Conservation (phyloP, 2,888 invertebrate species). For the Luperina testacea region DNA sequence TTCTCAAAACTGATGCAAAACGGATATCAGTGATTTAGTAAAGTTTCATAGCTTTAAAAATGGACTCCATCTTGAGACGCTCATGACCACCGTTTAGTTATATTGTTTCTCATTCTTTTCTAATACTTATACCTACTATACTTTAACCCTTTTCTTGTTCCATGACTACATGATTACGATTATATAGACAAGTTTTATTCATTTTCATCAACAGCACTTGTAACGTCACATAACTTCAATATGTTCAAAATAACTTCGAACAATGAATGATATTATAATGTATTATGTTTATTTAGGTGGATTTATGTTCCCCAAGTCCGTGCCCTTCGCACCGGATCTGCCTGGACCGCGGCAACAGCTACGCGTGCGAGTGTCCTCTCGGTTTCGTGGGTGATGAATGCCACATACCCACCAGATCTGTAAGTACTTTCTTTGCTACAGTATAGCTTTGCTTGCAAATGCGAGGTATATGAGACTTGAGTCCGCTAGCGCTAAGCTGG, state of each 20-base stretch:
- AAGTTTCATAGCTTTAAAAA: neutral
- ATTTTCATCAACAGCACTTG: constrained; percentile 1
- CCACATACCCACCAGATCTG: constrained; percentile 91
- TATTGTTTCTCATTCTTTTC: neutral
- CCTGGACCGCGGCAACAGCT: constrained; percentile 93
- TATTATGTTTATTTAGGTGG: constrained; percentile 89
- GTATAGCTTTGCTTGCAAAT: neutral
- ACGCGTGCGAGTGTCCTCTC: constrained; percentile 93
- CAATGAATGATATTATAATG: neutral
- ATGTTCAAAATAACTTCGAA: neutral
- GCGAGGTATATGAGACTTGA: neutral
- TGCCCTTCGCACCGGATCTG: constrained; percentile 92
- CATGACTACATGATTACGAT: neutral
- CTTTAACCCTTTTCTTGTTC: neutral
- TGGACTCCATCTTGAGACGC: neutral
- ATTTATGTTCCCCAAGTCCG: constrained; percentile 92
- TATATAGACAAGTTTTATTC: neutral
- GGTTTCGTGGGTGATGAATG: constrained; percentile 93
- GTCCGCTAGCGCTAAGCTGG: neutral
- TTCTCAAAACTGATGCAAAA: neutral
- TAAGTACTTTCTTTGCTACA: constrained; percentile 74
- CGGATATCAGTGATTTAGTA: neutral
- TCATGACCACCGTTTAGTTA: neutral
- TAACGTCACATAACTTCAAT: neutral
- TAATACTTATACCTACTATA: neutral